phyloP scores from a whole-genome alignment of 1,140 invertebrate species.

The Conus ventricosus region DNA sequence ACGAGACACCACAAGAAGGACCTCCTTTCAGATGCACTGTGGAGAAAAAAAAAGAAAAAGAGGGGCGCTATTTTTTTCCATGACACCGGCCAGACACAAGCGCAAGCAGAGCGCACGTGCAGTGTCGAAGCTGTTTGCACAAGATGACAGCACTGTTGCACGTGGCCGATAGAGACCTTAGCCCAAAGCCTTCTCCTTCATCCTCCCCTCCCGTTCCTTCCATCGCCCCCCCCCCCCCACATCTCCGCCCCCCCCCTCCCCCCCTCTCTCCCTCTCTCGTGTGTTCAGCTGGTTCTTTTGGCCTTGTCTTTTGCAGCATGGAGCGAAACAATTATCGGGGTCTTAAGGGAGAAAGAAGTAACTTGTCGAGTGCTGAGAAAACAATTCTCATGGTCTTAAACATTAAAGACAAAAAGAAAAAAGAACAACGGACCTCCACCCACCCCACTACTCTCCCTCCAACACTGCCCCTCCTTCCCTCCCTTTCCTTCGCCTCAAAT shows the following conservation, averaged over 20 bases:
- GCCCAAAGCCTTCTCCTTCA: too few relatives aligned
- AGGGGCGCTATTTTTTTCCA: not conserved
- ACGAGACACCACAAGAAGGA: too few relatives aligned
- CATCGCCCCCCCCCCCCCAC: too few relatives aligned
- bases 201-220: too few relatives aligned
- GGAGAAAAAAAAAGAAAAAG: slow-evolving; percentile 44
- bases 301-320: not conserved
- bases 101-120: not conserved
- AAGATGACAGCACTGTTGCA: slow-evolving; percentile 8
- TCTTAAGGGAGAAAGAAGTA: slow-evolving; percentile 1
- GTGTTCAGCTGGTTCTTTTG: slow-evolving; percentile 2
- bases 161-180: not conserved
- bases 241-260: too few relatives aligned
- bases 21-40: not conserved
- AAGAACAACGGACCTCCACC: not conserved
- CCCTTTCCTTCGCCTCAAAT: too few relatives aligned
- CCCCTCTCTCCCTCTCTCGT: too few relatives aligned
- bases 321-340: not conserved
- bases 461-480: too few relatives aligned
- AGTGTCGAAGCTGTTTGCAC: not conserved
- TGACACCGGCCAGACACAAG: not conserved
- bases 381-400: not conserved
- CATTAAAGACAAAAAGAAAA: not conserved
- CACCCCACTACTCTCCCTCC: too few relatives aligned
- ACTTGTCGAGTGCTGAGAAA: not conserved